Percentiles rank a stretch among this genome's conserved stretches.
These are phyloP conservation scores for Arenaria interpres DNA, from an alignment of 2,113 vertebrate genomes.

Conservation along the genomic window DNA sequence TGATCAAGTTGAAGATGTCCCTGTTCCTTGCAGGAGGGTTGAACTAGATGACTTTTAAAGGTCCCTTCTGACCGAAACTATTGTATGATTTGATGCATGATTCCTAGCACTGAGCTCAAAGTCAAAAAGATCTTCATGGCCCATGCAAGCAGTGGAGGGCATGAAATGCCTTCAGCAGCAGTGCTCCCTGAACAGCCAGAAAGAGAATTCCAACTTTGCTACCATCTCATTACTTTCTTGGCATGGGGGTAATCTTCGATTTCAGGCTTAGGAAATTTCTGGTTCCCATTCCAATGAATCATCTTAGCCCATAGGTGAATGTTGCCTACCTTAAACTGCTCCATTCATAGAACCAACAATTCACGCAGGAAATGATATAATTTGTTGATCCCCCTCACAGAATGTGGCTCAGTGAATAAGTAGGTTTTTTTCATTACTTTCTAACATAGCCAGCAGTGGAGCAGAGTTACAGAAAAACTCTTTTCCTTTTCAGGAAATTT, in stretches of 20 bases:
- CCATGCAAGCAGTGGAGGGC: neutral
- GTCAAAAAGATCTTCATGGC: neutral
- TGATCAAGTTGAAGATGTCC: neutral
- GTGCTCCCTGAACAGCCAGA: neutral
- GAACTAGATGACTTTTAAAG: neutral
- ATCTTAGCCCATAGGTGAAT: neutral
- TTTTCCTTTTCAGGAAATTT: neutral
- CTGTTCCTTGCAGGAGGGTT: neutral
- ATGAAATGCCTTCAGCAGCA: rapidly evolving
- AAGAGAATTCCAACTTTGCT: neutral
- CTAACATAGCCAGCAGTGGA: neutral
- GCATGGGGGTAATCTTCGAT: neutral
- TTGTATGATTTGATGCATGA: neutral
- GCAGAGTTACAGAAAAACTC: neutral
- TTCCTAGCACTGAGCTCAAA: neutral
- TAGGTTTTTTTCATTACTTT: neutral
- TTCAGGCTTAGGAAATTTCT: neutral
- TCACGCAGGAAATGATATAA: neutral
- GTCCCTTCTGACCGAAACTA: neutral
- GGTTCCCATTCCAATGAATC: neutral
- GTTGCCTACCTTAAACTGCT: neutral
- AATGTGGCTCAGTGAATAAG: neutral
- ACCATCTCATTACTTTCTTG: neutral
- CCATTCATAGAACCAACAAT: neutral
- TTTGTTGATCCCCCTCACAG: neutral